Conservation (phyloP, 1,140 invertebrate genomes). For the Fopius arisanus region DNA sequence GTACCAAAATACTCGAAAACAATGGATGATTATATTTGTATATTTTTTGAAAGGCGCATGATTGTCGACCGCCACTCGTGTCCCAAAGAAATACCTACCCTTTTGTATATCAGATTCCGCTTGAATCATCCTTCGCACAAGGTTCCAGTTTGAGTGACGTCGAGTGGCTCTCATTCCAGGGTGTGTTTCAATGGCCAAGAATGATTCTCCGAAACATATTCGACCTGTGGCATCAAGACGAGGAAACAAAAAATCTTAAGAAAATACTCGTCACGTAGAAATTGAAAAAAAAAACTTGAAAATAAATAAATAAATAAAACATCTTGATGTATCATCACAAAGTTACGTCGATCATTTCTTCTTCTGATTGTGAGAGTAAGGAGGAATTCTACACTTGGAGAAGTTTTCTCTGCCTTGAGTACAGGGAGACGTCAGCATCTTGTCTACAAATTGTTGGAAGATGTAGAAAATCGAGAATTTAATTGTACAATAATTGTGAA, state of each 20-base stretch:
- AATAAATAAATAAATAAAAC: slow-evolving; percentile 5
- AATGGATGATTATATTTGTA: not conserved
- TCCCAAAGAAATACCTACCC: not conserved
- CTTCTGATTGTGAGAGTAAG: not conserved
- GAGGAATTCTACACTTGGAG: not conserved
- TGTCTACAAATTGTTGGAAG: too few species aligned
- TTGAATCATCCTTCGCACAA: slow-evolving; percentile 13
- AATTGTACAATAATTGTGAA: too few species aligned
- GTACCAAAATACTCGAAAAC: not conserved
- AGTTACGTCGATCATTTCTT: not conserved
- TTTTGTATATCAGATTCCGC: slow-evolving; percentile 13
- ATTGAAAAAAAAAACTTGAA: not conserved
- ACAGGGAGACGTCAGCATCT: too few species aligned
- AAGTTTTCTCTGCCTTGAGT: too few species aligned
- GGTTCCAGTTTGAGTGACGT: slow-evolving; percentile 2
- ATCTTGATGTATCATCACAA: slow-evolving; percentile 10
- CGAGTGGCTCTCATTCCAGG: slow-evolving; percentile 28
- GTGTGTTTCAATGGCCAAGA: slow-evolving; percentile 31
- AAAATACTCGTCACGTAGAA: not conserved
- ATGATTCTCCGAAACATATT: slow-evolving; percentile 23
- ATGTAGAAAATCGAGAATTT: too few species aligned
- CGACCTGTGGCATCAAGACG: slow-evolving; percentile 18
- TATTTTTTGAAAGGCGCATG: not conserved
- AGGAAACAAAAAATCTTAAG: slow-evolving; percentile 32
- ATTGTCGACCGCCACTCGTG: not conserved